Evolutionary conservation across 2,888 invertebrate species (phyloP), one percentile per base, ranked within the genome.

Genomic region (Theodoxus fluviatilis): DNA sequence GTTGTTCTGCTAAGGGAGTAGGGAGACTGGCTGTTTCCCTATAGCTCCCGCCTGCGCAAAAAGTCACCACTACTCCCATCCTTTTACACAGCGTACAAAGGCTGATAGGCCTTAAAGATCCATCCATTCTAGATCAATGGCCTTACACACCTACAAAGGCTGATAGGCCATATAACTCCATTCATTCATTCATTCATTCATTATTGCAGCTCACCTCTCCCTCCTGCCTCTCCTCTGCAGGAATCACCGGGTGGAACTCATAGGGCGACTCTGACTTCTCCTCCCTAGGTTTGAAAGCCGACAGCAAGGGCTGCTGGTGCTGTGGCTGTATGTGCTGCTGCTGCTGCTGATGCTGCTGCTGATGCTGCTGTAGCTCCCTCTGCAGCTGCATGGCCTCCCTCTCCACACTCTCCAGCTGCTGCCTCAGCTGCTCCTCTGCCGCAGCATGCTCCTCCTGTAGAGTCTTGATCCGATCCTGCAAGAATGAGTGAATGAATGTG

Each of bases 381-480:
- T 85, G 84, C 1, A 86, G 80, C 3, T 81, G 80, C 38, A 80
- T 71, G 66, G 84, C 82, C 72, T 87, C 86, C 33, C 77, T 74
- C 70, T 86, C 86, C n/a, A 84, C 77, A 49, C 81, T 80, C 52
- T 88, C 88, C 43, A 88, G 75, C 76, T 89, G 89, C 31, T 81
- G 78, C 74, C 88, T 87, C 64, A 89, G 74, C 67, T 83, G 79
- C 38, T 85, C 83, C 25, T 88, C 73, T 55, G 85, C 82, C 18
- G 75, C 75, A 25, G 76, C 74, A 68, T 89, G 85, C 70, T 86
- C 87, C 35, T 87, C 85, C 73, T 88, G 87, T n/a, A 88, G 74
- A 35, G 83, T 82, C 59, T 85, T 82, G 12, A 89, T 81, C 79
- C 89, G 88, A 63, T 86, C 87, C 89, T 90, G 72, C 28, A 78